Evolutionary conservation across 2,113 vertebrate genomes (phyloP).

Genomic region (Cyprinus carpio): DNA sequence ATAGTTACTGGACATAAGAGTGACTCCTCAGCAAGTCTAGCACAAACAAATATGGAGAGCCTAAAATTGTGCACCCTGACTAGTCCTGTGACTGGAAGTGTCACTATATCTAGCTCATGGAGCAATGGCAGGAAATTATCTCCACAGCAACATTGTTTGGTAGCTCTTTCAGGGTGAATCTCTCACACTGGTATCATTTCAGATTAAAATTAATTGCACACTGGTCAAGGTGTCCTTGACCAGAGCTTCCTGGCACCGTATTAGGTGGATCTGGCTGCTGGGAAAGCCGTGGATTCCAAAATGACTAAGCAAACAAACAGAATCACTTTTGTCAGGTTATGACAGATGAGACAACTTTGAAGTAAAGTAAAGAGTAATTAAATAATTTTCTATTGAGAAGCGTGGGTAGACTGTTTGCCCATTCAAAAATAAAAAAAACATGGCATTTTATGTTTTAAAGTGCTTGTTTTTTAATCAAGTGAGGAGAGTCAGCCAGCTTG

Average conservation of each 20-base stretch:
- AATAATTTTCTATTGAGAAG: neutral
- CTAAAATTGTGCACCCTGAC: constrained; percentile 16
- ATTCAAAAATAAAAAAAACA: neutral
- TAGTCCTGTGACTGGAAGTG: constrained; percentile 48
- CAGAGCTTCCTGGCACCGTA: constrained; percentile 45
- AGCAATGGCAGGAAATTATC: constrained; percentile 34
- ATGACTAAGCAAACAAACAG: constrained; percentile 37
- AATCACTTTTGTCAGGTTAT: constrained; percentile 35
- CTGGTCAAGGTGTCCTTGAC: constrained; percentile 45
- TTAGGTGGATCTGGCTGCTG: constrained; percentile 35
- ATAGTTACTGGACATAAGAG: constrained; percentile 46
- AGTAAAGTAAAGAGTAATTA: constrained; percentile 8
- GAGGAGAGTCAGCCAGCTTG: constrained; percentile 17
- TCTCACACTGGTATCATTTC: constrained; percentile 42
- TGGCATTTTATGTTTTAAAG: constrained; percentile 6
- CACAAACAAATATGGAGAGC: constrained; percentile 17
- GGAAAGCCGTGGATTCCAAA: constrained; percentile 47
- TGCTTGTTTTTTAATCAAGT: constrained; percentile 10
- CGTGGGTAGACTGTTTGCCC: neutral
- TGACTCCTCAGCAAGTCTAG: constrained; percentile 18
- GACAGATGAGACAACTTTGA: constrained; percentile 34
- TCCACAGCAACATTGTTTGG: constrained; percentile 37
- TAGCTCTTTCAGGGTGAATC: constrained; percentile 37
- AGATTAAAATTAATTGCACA: constrained; percentile 41
- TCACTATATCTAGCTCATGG: constrained; percentile 42